These are phyloP conservation scores for Plagiodera versicolora DNA, from an alignment of 2,888 invertebrate genomes.

Conservation along the genomic window DNA sequence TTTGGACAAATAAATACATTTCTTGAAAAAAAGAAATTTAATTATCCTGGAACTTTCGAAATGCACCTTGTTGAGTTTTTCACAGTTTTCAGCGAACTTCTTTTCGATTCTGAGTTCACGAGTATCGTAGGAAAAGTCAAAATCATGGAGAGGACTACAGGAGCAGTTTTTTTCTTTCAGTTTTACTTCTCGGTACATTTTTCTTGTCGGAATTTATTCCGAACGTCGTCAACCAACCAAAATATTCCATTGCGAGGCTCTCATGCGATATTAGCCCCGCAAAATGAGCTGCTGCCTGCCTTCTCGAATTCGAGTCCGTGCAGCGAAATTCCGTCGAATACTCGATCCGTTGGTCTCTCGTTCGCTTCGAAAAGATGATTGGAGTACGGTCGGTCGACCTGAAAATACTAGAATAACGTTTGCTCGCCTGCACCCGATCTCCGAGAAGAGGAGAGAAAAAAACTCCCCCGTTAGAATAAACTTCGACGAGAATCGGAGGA, in stretches of 20 bases:
- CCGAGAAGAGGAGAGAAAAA: conserved; percentile 20
- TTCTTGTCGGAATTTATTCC: background rate
- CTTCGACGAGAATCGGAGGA: conserved; percentile 21
- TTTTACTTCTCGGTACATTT: background rate
- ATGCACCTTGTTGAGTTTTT: too few species aligned
- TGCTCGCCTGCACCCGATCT: conserved; percentile 38
- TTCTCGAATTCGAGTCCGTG: conserved; percentile 1
- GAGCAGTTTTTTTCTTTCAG: too few species aligned
- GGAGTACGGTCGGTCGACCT: conserved; percentile 30
- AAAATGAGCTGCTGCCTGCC: background rate
- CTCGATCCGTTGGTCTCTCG: conserved; percentile 1
- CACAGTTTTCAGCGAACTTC: too few species aligned
- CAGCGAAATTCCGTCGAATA: too few species aligned
- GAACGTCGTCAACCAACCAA: background rate
- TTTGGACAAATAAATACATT: too few species aligned
- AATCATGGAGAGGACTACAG: too few species aligned
- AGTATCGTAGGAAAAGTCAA: too few species aligned
- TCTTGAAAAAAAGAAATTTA: too few species aligned
- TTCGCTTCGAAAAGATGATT: conserved; percentile 16
- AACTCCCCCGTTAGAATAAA: conserved; percentile 28
- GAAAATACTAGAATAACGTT: conserved; percentile 45
- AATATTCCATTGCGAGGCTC: background rate
- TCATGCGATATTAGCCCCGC: background rate
- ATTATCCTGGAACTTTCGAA: too few species aligned
- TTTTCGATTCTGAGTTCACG: too few species aligned